phyloP scores from a whole-genome alignment of 1,140 invertebrate genomes.

The Drosophila oshimai region DNA sequence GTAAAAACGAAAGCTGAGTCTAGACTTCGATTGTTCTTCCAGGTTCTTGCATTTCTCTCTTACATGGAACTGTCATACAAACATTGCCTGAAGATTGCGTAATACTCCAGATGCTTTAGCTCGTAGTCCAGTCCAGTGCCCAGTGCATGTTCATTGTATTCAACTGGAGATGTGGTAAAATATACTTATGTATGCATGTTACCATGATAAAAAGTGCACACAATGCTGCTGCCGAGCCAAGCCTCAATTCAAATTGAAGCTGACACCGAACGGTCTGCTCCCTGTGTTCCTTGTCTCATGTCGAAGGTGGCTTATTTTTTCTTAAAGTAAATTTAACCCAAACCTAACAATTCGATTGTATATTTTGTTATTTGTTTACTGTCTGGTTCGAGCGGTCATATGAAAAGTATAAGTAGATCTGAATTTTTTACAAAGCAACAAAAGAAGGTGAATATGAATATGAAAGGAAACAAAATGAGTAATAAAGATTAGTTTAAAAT shows the following conservation, averaged over 20 bases:
- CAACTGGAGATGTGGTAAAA: neutral
- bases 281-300: constrained; percentile 30
- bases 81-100: neutral
- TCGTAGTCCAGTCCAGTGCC: neutral
- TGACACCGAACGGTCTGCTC: constrained; percentile 9
- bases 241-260: neutral
- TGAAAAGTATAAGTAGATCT: constrained; percentile 53
- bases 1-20: constrained; percentile 7
- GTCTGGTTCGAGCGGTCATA: constrained; percentile 60
- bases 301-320: constrained; percentile 26
- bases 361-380: constrained; percentile 45
- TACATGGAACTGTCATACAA: neutral
- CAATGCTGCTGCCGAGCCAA: neutral
- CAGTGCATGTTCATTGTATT: neutral
- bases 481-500: constrained; percentile 22
- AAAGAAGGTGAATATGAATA: neutral
- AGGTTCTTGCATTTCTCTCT: constrained; percentile 31
- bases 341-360: constrained; percentile 33
- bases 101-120: constrained; percentile 5
- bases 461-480: constrained; percentile 1
- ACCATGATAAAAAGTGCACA: neutral
- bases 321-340: neutral
- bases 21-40: constrained; percentile 55
- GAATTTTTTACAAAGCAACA: constrained; percentile 54
- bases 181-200: neutral